Evolutionary conservation across 2,113 vertebrate species (phyloP).

Genomic region (Dryoscopus gambensis): DNA sequence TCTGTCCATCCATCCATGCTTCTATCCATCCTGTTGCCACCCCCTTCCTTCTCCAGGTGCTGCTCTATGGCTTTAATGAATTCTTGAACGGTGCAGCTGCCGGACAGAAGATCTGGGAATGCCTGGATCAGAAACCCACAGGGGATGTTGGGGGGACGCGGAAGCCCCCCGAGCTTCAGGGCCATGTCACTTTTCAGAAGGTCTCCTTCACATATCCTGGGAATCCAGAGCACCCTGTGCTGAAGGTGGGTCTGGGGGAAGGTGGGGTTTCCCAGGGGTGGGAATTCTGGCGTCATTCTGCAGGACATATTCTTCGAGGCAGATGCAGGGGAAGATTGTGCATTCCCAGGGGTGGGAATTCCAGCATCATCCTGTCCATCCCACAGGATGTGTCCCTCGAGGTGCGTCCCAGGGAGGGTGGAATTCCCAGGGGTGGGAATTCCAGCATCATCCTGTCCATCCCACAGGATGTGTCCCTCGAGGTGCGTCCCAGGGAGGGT

Average conservation of each 20-base stretch:
- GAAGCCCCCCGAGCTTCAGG: background rate
- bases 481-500: background rate
- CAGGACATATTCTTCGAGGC: background rate
- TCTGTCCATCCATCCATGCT: background rate
- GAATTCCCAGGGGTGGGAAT: background rate
- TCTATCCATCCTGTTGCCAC: background rate
- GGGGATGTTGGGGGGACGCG: rapidly evolving
- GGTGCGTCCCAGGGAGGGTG: background rate
- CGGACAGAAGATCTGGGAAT: background rate
- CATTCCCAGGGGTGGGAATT: background rate
- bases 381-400: background rate
- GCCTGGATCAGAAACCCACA: background rate
- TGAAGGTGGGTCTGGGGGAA: background rate
- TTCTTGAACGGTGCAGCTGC: background rate
- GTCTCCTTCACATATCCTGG: background rate
- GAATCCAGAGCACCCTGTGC: background rate
- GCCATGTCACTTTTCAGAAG: background rate
- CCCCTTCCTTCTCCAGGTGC: background rate
- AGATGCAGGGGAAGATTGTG: no score
- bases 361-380: background rate
- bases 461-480: background rate
- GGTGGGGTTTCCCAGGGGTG: background rate
- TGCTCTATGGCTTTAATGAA: background rate
- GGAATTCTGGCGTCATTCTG: background rate
- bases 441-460: background rate